Evolutionary conservation across 2,888 invertebrate genomes (phyloP).

Genomic region (Zhuqinia jingwanae): DNA sequence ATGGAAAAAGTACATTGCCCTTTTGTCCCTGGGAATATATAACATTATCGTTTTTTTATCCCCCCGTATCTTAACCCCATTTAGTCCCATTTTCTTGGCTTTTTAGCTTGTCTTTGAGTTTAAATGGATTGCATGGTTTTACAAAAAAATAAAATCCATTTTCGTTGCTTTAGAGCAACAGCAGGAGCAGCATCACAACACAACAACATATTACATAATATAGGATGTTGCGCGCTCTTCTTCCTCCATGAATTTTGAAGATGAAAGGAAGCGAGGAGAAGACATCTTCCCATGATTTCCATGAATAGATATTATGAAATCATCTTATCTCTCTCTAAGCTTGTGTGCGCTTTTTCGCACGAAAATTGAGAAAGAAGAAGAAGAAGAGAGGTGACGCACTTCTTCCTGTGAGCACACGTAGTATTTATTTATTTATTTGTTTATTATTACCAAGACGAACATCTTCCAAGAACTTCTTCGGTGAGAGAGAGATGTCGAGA

Average conservation of each 20-base stretch:
- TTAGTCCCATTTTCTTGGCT: too few species aligned
- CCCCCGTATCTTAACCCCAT: conserved; percentile 13
- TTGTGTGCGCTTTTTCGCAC: background rate
- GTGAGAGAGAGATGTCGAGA: too few species aligned
- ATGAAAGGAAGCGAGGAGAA: background rate
- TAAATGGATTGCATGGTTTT: background rate
- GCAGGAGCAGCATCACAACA: too few species aligned
- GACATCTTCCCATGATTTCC: background rate
- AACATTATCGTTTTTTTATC: conserved; percentile 6
- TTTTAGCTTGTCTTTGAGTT: background rate
- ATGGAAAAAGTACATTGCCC: conserved; percentile 51
- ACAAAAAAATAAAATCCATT: too few species aligned
- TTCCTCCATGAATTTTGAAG: too few species aligned
- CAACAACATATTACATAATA: too few species aligned
- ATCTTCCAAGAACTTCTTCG: background rate
- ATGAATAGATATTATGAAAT: background rate
- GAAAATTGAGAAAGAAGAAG: background rate
- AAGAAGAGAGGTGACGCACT: background rate
- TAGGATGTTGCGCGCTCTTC: too few species aligned
- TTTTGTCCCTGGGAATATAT: conserved; percentile 45
- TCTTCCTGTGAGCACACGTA: too few species aligned
- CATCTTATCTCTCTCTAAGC: too few species aligned
- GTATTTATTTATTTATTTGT: too few species aligned
- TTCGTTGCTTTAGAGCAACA: too few species aligned
- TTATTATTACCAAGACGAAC: background rate